Conservation (phyloP, 2,113 vertebrate genomes). For the Tyto alba region DNA sequence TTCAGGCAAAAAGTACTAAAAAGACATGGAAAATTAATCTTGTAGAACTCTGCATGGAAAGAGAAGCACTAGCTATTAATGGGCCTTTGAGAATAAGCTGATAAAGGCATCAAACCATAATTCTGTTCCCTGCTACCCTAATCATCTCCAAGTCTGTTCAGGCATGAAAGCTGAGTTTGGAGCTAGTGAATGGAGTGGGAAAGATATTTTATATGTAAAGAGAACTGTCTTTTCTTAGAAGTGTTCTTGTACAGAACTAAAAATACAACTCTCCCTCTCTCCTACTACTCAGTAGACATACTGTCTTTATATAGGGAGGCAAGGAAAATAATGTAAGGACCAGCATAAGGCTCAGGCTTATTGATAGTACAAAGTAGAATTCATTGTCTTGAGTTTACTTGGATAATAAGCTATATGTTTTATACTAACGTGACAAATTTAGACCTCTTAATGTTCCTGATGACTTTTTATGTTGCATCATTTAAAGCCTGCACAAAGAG, state of each 20-base stretch:
- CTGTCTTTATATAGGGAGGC: background rate
- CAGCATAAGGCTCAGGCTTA: background rate
- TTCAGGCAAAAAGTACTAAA: background rate
- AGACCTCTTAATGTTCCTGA: background rate
- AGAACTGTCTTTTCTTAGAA: background rate
- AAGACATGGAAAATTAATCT: background rate
- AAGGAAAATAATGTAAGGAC: background rate
- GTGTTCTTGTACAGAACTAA: background rate
- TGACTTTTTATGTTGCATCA: background rate
- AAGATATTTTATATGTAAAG: background rate
- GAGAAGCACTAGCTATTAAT: background rate
- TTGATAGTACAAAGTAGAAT: background rate
- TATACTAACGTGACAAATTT: background rate
- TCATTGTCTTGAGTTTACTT: background rate
- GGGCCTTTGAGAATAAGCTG: constrained; percentile 46
- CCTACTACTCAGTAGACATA: background rate
- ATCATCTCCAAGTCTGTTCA: background rate
- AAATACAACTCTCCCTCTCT: background rate
- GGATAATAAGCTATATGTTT: background rate
- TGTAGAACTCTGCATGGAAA: background rate
- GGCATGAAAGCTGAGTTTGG: background rate
- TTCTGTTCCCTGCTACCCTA: background rate
- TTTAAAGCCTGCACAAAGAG: background rate
- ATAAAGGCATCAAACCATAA: constrained; percentile 2
- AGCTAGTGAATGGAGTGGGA: background rate